Evolutionary conservation across 2,888 invertebrate genomes (phyloP), one percentile per base, ranked within the genome.

Genomic region (Eurytoma californica): DNA sequence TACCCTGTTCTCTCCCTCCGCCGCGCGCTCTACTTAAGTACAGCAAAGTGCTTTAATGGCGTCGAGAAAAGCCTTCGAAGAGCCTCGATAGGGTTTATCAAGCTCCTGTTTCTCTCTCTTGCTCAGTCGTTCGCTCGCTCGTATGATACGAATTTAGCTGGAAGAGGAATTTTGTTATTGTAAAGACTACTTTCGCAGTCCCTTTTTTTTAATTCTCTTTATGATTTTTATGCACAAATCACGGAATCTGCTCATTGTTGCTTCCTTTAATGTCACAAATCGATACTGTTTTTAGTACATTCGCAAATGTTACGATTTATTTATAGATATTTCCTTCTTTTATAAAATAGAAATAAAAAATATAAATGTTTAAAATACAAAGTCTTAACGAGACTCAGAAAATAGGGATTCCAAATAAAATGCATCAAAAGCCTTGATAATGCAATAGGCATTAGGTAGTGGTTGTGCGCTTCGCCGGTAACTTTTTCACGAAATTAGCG

Each of bases 31-130:
- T 77, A 79, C 82, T 79, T 82, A 83, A 74, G 80, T 81, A 82
- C 83, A 80, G 83, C 83, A 82, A 82, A 82, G 83, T 83, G 82
- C 82, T 84, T 83, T 84, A 84, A 84, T 83, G 84, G 82, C 83
- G 82, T 82, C 82, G 83, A 81, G 84, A 83, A 81, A 81, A 81
- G 78, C 81, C 81, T 72, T 70, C 69, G 57, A 66, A 76, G 76
- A 78, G 77, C 68, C 75, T 76, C 72, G 81, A 81, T 79, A 81
- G 81, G 81, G 79, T 81, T 81, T 81, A 76, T 77, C 77, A 57
- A 72, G 58, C 72, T 39, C 55, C 28, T 24, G 16, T 47, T 13
- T 61, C 16, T 20, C 51, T 51, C 53, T 30, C 63, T n/a, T 16
- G 28, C n/a, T 39, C 57, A 20, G 57, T 53, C 47, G 24, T 24